Evolutionary conservation across 2,113 vertebrate species (phyloP).

Genomic region (Pseudopodoces humilis): DNA sequence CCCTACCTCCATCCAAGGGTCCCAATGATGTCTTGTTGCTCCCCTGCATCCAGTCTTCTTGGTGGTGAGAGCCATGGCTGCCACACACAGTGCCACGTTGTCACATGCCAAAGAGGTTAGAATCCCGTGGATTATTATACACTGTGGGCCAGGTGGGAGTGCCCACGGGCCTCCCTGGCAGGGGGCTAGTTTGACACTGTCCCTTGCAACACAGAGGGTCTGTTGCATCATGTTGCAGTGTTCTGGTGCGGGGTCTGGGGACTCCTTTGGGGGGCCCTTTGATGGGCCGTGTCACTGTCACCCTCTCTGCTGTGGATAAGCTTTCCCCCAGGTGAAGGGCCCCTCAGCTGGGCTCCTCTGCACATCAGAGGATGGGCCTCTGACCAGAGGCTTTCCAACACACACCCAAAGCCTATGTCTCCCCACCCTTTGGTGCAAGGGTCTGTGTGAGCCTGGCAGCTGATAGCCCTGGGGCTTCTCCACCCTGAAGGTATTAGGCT

Average conservation of each 20-base stretch:
- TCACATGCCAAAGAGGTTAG: no score
- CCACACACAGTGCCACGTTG: not conserved
- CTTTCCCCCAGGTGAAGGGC: not conserved
- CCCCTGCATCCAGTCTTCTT: no score
- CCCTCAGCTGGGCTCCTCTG: not conserved
- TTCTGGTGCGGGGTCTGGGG: not conserved
- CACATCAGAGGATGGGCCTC: not conserved
- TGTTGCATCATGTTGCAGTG: no score
- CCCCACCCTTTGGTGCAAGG: not conserved
- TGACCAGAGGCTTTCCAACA: not conserved
- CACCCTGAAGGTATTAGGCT: not conserved
- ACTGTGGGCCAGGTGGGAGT: not conserved
- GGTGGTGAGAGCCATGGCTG: not conserved
- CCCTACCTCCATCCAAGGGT: not conserved
- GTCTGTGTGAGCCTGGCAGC: not conserved
- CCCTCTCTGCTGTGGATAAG: not conserved
- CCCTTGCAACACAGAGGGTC: not conserved
- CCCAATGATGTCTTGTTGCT: not conserved
- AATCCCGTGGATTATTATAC: accelerated
- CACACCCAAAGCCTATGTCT: no score
- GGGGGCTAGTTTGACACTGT: not conserved
- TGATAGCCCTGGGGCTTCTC: not conserved
- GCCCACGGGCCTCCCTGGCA: not conserved
- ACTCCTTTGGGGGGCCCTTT: not conserved
- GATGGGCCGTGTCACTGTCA: not conserved